Evolutionary conservation across 2,888 invertebrate species (phyloP).

Genomic region (Caenorhabditis sp.): DNA sequence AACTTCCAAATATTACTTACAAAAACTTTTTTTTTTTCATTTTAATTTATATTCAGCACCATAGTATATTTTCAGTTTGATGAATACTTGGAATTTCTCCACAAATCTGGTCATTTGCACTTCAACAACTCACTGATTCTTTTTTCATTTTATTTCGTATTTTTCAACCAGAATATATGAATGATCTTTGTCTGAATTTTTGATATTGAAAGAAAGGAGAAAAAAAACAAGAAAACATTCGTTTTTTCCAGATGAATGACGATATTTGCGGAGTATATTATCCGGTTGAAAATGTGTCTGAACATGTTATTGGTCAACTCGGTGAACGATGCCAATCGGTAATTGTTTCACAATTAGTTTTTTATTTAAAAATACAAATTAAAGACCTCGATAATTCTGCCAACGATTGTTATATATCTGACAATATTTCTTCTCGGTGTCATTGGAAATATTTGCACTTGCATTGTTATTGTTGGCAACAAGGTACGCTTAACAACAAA

Average conservation of each 20-base stretch:
- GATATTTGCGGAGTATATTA: not conserved
- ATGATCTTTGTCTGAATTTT: too few relatives aligned
- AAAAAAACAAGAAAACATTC: not conserved
- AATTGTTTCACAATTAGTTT: not conserved
- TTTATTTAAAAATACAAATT: not conserved
- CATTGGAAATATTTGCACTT: constrained; percentile 67
- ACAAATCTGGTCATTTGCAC: too few relatives aligned
- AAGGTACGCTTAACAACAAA: constrained; percentile 18
- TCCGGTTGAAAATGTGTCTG: not conserved
- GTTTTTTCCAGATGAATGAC: not conserved
- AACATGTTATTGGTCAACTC: not conserved
- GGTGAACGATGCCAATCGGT: not conserved
- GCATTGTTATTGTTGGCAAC: constrained; percentile 63
- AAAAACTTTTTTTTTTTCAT: too few relatives aligned
- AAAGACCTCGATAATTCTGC: constrained; percentile 57
- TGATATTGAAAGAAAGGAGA: not conserved
- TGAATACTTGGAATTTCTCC: too few relatives aligned
- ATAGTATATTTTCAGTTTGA: too few relatives aligned
- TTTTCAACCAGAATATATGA: too few relatives aligned
- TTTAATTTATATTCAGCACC: too few relatives aligned
- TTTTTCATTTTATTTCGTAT: too few relatives aligned
- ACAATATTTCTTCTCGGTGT: constrained; percentile 63
- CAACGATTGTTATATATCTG: constrained; percentile 63
- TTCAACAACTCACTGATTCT: too few relatives aligned
- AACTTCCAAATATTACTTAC: not conserved